These are phyloP conservation scores for Vanessa tameamea DNA, from an alignment of 1,140 invertebrate genomes.

Conservation along the genomic window DNA sequence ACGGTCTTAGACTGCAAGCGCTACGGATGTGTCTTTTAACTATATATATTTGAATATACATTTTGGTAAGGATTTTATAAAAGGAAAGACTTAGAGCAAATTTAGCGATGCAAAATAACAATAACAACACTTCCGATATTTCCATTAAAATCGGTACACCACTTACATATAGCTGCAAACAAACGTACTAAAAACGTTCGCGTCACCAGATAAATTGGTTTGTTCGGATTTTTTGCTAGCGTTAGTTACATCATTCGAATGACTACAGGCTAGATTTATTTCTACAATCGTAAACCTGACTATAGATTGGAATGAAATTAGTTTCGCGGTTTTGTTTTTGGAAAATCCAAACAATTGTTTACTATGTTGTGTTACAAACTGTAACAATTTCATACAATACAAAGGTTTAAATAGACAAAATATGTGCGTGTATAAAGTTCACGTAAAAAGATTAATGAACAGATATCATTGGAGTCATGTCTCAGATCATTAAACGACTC, in stretches of 20 bases:
- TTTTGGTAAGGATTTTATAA: too few species aligned
- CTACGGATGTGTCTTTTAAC: too few species aligned
- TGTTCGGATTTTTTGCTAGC: slow-evolving; percentile 41
- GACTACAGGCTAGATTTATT: slow-evolving; percentile 42
- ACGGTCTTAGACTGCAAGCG: too few species aligned
- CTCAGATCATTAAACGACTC: not conserved
- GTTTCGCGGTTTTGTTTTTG: slow-evolving; percentile 31
- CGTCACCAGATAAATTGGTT: slow-evolving; percentile 43
- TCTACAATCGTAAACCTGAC: slow-evolving; percentile 30
- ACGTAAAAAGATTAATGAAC: not conserved
- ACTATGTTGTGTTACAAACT: not conserved
- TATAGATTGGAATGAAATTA: slow-evolving; percentile 35
- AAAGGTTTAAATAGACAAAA: too few species aligned
- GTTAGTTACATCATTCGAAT: slow-evolving; percentile 34
- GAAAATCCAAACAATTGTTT: slow-evolving; percentile 29
- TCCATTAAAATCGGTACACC: slow-evolving; percentile 17
- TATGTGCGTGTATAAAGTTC: too few species aligned
- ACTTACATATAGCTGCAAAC: slow-evolving; percentile 31
- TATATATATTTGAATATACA: too few species aligned
- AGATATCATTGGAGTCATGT: not conserved
- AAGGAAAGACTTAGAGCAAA: not conserved
- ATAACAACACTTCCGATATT: slow-evolving; percentile 10
- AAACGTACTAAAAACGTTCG: slow-evolving; percentile 26
- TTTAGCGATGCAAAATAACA: slow-evolving; percentile 16
- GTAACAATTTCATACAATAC: too few species aligned